Evolutionary conservation across 2,113 vertebrate species (phyloP).

Genomic region (Callocephalon fimbriatum): DNA sequence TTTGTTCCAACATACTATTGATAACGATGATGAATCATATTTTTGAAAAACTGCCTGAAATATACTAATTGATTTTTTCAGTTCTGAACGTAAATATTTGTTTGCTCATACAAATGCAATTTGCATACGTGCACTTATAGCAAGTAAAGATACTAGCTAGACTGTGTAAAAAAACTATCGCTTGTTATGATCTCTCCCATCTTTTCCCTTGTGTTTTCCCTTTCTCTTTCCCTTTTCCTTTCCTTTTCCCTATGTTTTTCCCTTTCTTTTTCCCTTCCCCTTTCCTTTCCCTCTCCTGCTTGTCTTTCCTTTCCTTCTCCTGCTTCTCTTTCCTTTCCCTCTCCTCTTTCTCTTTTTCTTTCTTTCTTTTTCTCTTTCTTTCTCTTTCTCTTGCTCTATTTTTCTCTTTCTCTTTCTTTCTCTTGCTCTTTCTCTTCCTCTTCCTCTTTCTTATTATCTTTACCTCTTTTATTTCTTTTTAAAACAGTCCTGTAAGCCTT

Average conservation of each 20-base stretch:
- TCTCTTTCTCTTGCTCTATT: too few species aligned
- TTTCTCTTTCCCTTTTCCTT: neutral
- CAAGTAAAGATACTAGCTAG: neutral
- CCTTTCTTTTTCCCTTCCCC: neutral
- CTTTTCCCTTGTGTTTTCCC: neutral
- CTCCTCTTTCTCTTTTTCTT: neutral
- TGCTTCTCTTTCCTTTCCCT: neutral
- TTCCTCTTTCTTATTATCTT: neutral
- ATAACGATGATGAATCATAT: neutral
- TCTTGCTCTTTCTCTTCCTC: rapidly evolving
- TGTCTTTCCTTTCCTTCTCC: neutral
- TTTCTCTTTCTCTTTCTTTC: too few species aligned
- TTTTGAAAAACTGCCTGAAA: neutral
- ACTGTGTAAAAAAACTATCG: neutral
- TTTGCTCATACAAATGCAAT: neutral
- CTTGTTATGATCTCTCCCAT: neutral
- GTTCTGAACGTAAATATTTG: neutral
- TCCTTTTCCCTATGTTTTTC: neutral
- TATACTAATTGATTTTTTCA: neutral
- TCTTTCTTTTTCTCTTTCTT: neutral
- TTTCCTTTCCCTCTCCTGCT: neutral
- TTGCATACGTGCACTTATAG: neutral
- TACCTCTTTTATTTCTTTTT: neutral
- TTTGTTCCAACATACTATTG: neutral
- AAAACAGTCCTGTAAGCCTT: neutral